Conservation (phyloP, 2,113 vertebrate genomes). For the Cepphus grylle region DNA sequence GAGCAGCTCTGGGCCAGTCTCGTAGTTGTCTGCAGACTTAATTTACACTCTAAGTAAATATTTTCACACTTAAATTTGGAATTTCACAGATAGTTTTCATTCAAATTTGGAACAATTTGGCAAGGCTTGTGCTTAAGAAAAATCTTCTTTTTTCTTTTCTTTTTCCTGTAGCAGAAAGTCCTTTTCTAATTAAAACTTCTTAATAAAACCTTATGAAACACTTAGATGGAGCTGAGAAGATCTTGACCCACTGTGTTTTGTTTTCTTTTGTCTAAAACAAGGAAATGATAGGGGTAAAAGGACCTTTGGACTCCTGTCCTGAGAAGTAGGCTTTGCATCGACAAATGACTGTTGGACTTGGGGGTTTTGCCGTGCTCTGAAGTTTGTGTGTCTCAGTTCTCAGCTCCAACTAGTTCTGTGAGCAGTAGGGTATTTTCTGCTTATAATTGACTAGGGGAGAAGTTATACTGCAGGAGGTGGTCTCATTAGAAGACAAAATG, state of each 20-base stretch:
- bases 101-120: background rate
- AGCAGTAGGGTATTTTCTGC: background rate
- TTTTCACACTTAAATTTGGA: background rate
- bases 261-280: background rate
- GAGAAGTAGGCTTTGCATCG: background rate
- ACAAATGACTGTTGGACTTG: background rate
- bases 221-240: background rate
- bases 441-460: background rate
- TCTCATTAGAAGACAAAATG: background rate
- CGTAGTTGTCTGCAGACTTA: background rate
- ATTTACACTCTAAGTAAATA: background rate
- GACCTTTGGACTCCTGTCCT: background rate
- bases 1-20: background rate
- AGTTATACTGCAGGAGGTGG: background rate
- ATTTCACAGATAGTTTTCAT: background rate
- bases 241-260: background rate
- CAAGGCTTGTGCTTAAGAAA: background rate
- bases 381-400: background rate
- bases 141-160: background rate
- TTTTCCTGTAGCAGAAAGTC: background rate
- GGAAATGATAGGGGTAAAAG: background rate
- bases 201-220: background rate
- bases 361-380: background rate
- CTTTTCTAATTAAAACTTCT: background rate
- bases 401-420: background rate